phyloP scores from a whole-genome alignment of 1,140 invertebrate species.

The Potamilus streckersoni region DNA sequence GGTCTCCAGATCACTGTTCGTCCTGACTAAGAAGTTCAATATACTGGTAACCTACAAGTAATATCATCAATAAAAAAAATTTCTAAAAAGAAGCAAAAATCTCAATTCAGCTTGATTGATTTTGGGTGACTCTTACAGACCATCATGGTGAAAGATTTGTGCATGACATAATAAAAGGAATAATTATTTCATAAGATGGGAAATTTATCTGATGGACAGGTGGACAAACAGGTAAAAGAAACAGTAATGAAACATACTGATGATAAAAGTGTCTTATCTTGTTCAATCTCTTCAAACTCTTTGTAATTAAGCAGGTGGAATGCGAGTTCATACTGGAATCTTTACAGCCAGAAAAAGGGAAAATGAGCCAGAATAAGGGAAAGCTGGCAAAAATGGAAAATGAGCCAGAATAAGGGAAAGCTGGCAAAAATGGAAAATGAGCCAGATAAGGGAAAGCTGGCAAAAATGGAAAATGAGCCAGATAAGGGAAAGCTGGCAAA shows the following conservation, averaged over 20 bases:
- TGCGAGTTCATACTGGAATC: no score
- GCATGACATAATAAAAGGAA: not conserved
- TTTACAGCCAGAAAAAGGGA: no score
- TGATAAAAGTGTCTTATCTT: no score
- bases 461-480: no score
- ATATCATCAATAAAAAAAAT: not conserved
- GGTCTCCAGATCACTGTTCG: conserved; percentile 96
- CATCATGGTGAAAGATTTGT: not conserved
- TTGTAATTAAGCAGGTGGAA: no score
- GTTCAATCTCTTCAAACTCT: no score
- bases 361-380: no score
- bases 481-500: no score
- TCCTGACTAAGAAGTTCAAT: conserved; percentile 93
- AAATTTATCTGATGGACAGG: not conserved
- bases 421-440: no score
- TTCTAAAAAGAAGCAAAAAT: not conserved
- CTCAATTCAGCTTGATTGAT: not conserved
- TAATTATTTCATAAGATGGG: not conserved
- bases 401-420: no score
- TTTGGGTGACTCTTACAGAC: not conserved
- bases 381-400: no score
- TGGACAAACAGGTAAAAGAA: not conserved
- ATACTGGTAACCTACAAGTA: conserved; percentile 82
- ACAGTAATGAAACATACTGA: not conserved
- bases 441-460: no score